Conservation (phyloP, 2,888 invertebrate genomes). For the Parnassius orleans region DNA sequence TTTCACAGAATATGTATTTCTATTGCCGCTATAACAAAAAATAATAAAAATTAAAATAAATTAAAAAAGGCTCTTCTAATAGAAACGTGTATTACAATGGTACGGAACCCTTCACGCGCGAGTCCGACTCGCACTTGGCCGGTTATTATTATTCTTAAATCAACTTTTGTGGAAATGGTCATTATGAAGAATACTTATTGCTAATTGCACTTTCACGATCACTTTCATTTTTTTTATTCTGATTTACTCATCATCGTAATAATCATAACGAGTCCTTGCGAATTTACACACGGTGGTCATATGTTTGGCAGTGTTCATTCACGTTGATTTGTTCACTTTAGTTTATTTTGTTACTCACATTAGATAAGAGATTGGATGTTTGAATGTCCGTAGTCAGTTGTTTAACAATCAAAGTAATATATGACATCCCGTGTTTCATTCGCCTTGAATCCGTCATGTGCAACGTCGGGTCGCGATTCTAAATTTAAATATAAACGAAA, state of each 20-base stretch:
- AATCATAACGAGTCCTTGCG: constrained; percentile 71
- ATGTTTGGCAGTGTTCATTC: constrained; percentile 75
- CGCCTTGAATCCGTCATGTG: constrained; percentile 82
- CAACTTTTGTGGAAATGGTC: constrained; percentile 10
- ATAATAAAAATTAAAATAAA: no score
- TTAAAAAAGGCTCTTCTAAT: no score
- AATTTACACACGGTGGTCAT: constrained; percentile 81
- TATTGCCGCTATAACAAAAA: no score
- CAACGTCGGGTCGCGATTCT: constrained; percentile 66
- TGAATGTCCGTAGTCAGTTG: constrained; percentile 76
- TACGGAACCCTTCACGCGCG: no score
- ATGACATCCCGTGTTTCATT: constrained; percentile 82
- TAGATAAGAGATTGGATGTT: constrained; percentile 73
- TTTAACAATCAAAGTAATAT: constrained; percentile 76
- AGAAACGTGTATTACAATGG: no score
- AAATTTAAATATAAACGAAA: constrained; percentile 51
- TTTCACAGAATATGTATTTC: no score
- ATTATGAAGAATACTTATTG: constrained; percentile 12
- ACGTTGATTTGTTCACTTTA: constrained; percentile 72
- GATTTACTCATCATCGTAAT: constrained; percentile 47
- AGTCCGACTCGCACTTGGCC: no score
- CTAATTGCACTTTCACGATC: constrained; percentile 43
- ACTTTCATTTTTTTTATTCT: constrained; percentile 37
- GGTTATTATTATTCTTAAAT: no score
- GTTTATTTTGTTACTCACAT: constrained; percentile 67